Percentiles rank a stretch among this genome's conserved stretches.
Conservation (phyloP, 2,888 invertebrate species). For the Aethes cnicana region DNA sequence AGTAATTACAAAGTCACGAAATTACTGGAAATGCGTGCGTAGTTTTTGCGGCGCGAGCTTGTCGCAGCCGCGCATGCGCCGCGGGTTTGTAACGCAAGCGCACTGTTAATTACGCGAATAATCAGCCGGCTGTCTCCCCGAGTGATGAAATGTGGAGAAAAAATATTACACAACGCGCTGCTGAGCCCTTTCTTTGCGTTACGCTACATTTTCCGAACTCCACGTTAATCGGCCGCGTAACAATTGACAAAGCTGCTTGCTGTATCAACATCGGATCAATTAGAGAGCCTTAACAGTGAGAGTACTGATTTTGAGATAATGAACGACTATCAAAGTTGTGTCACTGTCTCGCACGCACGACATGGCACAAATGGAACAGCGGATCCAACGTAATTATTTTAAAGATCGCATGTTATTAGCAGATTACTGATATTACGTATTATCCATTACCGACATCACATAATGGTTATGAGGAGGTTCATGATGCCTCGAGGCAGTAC, state of each 20-base stretch:
- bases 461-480: conserved; percentile 60
- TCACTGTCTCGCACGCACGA: conserved; percentile 58
- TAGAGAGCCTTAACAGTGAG: conserved; percentile 67
- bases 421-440: conserved; percentile 56
- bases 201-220: conserved; percentile 34
- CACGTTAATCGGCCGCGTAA: conserved; percentile 21
- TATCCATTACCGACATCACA: conserved; percentile 70
- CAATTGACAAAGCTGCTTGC: conserved; percentile 28
- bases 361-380: conserved; percentile 37
- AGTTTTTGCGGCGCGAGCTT: conserved; percentile 63
- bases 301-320: conserved; percentile 52
- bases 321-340: conserved; percentile 71
- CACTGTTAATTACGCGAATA: conserved; percentile 68
- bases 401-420: conserved; percentile 75
- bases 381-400: conserved; percentile 34
- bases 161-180: conserved; percentile 60
- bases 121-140: conserved; percentile 59
- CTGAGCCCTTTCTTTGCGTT: conserved; percentile 37
- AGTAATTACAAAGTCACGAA: conserved; percentile 63
- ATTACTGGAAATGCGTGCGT: conserved; percentile 55
- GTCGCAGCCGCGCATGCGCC: conserved; percentile 44
- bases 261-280: conserved; percentile 30
- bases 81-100: conserved; percentile 54
- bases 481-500: conserved; percentile 62
- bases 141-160: conserved; percentile 69